Evolutionary conservation across 2,888 invertebrate species (phyloP).

Genomic region (Orthosia cruda): DNA sequence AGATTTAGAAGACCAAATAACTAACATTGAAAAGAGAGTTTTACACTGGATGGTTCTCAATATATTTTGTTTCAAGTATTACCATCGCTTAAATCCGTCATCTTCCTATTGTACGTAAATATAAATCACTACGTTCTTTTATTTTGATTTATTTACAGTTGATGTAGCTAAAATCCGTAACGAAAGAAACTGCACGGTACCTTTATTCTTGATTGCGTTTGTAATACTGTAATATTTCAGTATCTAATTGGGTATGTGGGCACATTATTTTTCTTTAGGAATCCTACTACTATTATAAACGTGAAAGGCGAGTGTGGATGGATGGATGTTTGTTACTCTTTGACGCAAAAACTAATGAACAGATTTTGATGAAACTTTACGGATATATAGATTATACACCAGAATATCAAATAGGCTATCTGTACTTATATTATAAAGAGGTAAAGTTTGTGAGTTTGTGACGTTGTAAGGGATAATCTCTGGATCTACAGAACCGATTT

Average conservation of each 20-base stretch:
- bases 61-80: neutral
- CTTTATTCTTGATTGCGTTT: constrained; percentile 1
- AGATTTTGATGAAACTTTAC: no score
- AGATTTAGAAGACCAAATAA: neutral
- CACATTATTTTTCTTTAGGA: neutral
- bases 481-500: no score
- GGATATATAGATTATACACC: no score
- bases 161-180: constrained; percentile 3
- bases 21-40: neutral
- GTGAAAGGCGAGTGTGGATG: no score
- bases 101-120: neutral
- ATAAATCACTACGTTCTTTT: neutral
- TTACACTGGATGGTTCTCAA: neutral
- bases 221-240: neutral
- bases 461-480: no score
- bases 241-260: neutral
- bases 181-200: constrained; percentile 7
- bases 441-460: no score
- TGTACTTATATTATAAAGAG: no score
- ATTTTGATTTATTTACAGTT: neutral
- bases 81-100: neutral
- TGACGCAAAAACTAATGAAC: no score
- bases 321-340: no score
- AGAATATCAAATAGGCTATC: no score
- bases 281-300: no score